These are phyloP conservation scores for Abrostola triplasia DNA, from an alignment of 2,888 invertebrate species.

Conservation along the genomic window DNA sequence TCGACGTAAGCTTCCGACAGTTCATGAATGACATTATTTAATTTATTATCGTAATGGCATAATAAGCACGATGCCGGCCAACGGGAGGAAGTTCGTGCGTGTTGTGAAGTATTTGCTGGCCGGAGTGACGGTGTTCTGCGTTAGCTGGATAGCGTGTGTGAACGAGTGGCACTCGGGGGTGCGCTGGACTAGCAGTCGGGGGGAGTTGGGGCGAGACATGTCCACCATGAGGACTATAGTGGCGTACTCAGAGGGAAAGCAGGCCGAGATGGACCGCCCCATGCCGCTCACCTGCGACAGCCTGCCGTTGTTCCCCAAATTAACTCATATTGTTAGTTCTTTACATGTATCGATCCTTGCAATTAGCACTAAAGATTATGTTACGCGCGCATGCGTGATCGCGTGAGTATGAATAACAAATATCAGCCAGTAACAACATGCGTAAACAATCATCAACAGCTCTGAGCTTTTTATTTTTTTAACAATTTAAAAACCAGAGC, in stretches of 20 bases:
- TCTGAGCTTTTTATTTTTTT: neutral
- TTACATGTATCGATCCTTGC: neutral
- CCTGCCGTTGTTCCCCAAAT: slow-evolving; percentile 74
- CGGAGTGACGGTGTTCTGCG: slow-evolving; percentile 79
- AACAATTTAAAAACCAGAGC: slow-evolving; percentile 4
- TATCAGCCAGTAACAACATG: neutral
- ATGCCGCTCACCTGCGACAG: slow-evolving; percentile 80
- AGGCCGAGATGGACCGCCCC: slow-evolving; percentile 84
- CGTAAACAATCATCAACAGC: slow-evolving; percentile 21
- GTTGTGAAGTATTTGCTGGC: slow-evolving; percentile 78
- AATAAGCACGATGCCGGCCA: slow-evolving; percentile 67
- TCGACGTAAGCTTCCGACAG: slow-evolving; percentile 40
- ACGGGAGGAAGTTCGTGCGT: slow-evolving; percentile 73
- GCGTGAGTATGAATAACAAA: slow-evolving; percentile 8
- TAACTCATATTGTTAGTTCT: slow-evolving; percentile 74
- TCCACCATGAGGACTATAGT: slow-evolving; percentile 88
- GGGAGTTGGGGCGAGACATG: slow-evolving; percentile 47
- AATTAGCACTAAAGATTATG: neutral
- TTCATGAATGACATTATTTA: slow-evolving; percentile 46
- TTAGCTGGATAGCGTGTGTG: slow-evolving; percentile 83
- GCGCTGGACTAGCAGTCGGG: slow-evolving; percentile 67
- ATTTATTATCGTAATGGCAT: slow-evolving; percentile 56
- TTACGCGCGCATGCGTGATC: too few relatives aligned
- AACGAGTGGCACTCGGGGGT: slow-evolving; percentile 78
- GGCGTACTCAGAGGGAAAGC: slow-evolving; percentile 88